Base-by-base conservation (phyloP, 2,888 invertebrate genomes). In the Dicycla oo region DNA sequence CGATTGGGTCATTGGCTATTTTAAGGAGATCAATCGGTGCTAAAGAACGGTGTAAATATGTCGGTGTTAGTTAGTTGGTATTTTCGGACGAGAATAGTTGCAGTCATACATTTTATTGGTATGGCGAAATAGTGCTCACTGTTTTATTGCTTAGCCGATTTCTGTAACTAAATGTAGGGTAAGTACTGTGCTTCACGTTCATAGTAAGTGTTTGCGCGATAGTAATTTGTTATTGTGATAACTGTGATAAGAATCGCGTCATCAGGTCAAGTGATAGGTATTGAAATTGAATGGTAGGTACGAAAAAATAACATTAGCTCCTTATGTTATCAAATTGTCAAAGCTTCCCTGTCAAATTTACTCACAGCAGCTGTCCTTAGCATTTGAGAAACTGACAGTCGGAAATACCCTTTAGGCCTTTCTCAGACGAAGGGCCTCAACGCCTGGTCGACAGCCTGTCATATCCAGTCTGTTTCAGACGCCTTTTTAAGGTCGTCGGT, bases 31-130 rank as follows among this genome's bases (percentile, higher is more conserved):
- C n/a, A n/a, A n/a, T n/a, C n/a, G n/a, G n/a, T n/a, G n/a, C n/a
- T n/a, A n/a, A n/a, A n/a, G n/a, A n/a, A n/a, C n/a, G 8, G 61
- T 49, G 1, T 47, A 57, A 47, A 18, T 72, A 30, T 40, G 30
- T 56, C 47, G 15, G 40, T 76, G 47, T 75, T 49, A 15, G 47
- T 75, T 49, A 15, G 43, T 18, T 64, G 26, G 30, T 81, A 67
- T 60, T 80, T 69, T 40, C 3, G 57, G 34, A 65, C 38, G 60
- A 23, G 54, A 57, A 56, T 64, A 64, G 56, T 47, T 70, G 67
- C 49, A 64, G 63, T 63, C 51, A 56, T 43, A 40, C 49, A 49
- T 23, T 70, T 78, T 67, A 71, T 67, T 54, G 13, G 67, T 68
- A n/a, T 56, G 26, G 47, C 18, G 18, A 67, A 75, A 60, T 57